Evolutionary conservation across 23 tunicate genomes (phyloP), one percentile per base, ranked within the genome.

Genomic region (Trididemnum miniatum): DNA sequence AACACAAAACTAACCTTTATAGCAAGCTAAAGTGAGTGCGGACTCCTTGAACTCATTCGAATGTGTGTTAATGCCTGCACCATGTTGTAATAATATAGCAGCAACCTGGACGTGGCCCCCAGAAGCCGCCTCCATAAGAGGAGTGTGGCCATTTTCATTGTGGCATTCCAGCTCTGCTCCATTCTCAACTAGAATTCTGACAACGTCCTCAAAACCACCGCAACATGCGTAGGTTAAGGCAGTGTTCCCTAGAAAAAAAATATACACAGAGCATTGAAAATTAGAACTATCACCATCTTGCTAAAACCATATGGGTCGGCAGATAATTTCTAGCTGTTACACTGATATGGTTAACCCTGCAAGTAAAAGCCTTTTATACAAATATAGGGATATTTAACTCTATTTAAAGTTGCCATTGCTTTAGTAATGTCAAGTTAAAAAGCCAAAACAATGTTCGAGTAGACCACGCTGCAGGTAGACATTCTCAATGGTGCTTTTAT

Each of bases 111-210:
- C 92, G 66, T 95, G 99, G 24, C 96, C 99, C 32, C 96, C 92
- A 27, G 96, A 90, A 23, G 99, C 96, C 29, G 99, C 99, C 79
- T 95, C 99, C 99, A 95, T 95, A 65, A 95, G 72, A 2, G 99
- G 99, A 0, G 99, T 95, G 73, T 95, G 99, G 23, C 99, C 99
- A 80, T 90, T 95, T 71, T 90, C 99, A 62, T 95, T 95, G 76
- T 86, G 95, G 34, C 86, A 71, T 59, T 95, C 99, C 0, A 90
- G 82, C 9, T 91, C 82, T 0, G 99, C 99, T 2, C 96, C 96
- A 20, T 90, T 76, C 31, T 78, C 88, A 38, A 95, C 80, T 31
- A 95, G 73, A 34, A 86, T 57, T n/a, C 71, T 52, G 22, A 90
- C 96, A 24, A 95, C 86, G 22, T 89, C 92, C 5, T 80, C 96